Evolutionary conservation across 1,140 invertebrate genomes (phyloP), one percentile per base, ranked within the genome.

Genomic region (Drosophila baimaii): DNA sequence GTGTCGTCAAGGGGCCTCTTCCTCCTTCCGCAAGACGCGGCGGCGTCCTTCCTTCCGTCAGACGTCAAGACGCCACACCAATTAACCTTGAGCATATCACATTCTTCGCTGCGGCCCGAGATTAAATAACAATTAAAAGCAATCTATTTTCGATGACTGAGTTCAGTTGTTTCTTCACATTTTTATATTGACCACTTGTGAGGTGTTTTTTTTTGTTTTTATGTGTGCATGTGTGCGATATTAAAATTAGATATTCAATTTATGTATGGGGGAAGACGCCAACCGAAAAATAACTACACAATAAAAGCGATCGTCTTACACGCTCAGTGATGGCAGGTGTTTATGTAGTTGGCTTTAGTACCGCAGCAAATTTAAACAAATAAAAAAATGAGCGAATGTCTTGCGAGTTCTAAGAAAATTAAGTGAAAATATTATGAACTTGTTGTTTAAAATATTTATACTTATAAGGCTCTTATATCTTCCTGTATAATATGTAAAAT

Each of bases 51-150:
- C 57, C 76, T 79, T 66, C 77, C 76, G 74, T 78, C 74, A 82
- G 41, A 49, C 46, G 49, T 44, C 41, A 70, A 57, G 46, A 64
- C 57, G 64, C 74, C 66, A 77, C 77, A 59, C 41, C 83, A 83
- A 86, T 83, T 88, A 88, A 86, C 83, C 83, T 86, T 86, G 83
- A 39, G 21, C 43, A 43, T 23, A 64, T 62, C 37, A 57, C 43
- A 57, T 29, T 21, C 17, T 47, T 70, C 43, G 33, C 39, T 29
- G 17, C 35, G 43, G 43, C 23, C 31, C 15, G 21, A 79, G 51
- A 81, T 85, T 85, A 81, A 85, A 85, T 85, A 85, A 85, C 81
- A 85, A 85, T 85, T 85, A 84, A 81, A 84, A 85, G 77, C 68
- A 85, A 85, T 85, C 74, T 77, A 78, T 71, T 85, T 85, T 71